phyloP scores from a whole-genome alignment of 2,797 vertebrate species.

The Pseudochirops cupreus region DNA sequence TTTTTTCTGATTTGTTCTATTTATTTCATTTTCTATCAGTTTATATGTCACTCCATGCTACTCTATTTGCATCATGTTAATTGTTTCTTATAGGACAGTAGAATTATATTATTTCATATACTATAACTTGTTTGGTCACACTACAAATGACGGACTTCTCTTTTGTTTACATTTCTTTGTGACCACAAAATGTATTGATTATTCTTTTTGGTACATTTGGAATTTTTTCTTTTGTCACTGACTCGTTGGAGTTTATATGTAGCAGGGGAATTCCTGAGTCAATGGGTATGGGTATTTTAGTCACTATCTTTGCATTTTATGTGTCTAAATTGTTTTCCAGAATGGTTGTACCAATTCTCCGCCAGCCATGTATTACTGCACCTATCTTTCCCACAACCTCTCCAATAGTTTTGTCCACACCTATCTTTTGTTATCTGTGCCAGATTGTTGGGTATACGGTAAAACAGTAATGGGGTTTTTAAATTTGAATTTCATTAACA shows the following conservation, averaged over 20 bases:
- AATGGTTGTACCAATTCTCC: not conserved
- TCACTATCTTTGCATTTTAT: not conserved
- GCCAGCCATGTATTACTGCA: not conserved
- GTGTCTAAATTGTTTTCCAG: not conserved
- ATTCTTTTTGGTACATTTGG: too few relatives aligned
- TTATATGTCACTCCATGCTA: not conserved
- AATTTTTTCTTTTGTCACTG: not conserved
- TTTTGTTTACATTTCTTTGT: too few relatives aligned
- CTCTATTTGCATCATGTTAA: not conserved
- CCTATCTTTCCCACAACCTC: not conserved
- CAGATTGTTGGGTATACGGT: not conserved
- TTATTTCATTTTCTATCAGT: not conserved
- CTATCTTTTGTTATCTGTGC: not conserved
- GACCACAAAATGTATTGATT: too few relatives aligned
- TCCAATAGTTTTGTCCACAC: not conserved
- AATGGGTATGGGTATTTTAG: not conserved
- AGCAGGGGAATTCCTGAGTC: not conserved
- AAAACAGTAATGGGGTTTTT: not conserved
- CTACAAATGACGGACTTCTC: too few relatives aligned
- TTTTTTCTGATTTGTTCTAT: not conserved
- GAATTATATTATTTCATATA: not conserved
- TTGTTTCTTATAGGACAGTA: not conserved
- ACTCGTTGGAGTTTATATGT: not conserved
- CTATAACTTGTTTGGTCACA: not conserved
- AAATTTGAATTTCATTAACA: not conserved